A percentile compares a stretch with the other conserved stretches of the same genome.
phyloP scores from a whole-genome alignment of 1,140 invertebrate genomes.

The Sitobion miscanthi region DNA sequence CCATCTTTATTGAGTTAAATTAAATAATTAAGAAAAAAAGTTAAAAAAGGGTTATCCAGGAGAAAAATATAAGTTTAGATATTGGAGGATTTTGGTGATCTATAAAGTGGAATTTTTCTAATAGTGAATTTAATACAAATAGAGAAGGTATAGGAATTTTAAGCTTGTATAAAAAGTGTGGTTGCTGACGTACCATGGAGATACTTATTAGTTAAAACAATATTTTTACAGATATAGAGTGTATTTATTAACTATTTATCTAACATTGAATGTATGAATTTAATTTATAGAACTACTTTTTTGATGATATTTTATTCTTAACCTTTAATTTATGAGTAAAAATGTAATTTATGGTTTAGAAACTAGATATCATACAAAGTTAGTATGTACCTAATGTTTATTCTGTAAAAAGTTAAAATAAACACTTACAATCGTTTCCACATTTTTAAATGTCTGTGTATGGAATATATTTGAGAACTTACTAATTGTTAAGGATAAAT shows the following conservation, averaged over 20 bases:
- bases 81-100: not conserved
- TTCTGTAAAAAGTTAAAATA: not conserved
- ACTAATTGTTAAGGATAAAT: not conserved
- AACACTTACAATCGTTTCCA: not conserved
- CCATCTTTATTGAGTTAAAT: too few relatives aligned
- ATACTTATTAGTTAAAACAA: not conserved
- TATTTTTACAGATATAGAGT: not conserved
- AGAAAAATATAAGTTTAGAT: not conserved
- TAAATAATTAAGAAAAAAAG: too few relatives aligned
- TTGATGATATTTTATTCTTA: not conserved
- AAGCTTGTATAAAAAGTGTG: not conserved
- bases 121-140: not conserved
- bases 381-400: not conserved
- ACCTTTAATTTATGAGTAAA: not conserved
- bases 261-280: not conserved
- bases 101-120: not conserved
- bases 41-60: too few relatives aligned
- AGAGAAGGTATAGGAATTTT: not conserved
- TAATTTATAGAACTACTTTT: not conserved
- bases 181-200: not conserved
- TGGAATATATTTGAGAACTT: slow-evolving; percentile 4
- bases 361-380: not conserved
- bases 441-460: not conserved
- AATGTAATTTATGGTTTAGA: too few relatives aligned
- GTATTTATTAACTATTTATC: not conserved